Percentiles rank a stretch among this genome's conserved stretches.
phyloP scores from a whole-genome alignment of 2,113 vertebrate species.

The Callorhinus ursinus region DNA sequence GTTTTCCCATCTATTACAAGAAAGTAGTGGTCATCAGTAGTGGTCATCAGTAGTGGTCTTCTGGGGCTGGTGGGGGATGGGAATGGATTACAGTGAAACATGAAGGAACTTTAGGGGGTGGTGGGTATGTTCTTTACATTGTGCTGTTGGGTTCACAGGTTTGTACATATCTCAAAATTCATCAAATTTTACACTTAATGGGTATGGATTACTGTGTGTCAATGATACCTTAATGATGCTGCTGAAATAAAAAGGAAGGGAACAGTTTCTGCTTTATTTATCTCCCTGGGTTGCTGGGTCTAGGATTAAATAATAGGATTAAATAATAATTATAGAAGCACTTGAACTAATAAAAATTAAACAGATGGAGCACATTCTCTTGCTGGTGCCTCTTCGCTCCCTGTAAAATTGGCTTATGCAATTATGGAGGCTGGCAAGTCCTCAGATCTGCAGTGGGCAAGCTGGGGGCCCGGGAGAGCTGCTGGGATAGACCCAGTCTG shows the following conservation, averaged over 20 bases:
- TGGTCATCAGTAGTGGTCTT: background rate
- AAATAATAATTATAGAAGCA: slow-evolving; percentile 13
- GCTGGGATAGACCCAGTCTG: background rate
- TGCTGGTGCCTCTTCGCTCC: background rate
- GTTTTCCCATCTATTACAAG: background rate
- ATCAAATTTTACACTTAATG: background rate
- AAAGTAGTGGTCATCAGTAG: background rate
- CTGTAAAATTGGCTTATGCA: background rate
- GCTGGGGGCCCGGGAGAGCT: background rate
- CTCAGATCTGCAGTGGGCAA: background rate
- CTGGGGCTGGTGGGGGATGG: no score
- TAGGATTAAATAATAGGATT: background rate
- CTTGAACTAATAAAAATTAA: background rate
- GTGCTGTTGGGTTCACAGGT: background rate
- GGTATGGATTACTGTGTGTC: background rate
- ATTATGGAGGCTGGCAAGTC: background rate
- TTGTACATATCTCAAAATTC: background rate
- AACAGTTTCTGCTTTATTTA: background rate
- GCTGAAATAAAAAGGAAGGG: background rate
- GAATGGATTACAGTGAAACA: background rate
- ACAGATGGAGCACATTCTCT: background rate
- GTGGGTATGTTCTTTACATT: background rate
- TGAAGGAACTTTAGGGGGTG: background rate
- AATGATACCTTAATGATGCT: background rate
- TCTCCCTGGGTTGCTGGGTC: background rate